Percentiles rank a stretch among this genome's conserved stretches.
These are phyloP conservation scores for Exephanes ischioxanthus DNA, from an alignment of 2,888 invertebrate genomes.

Conservation along the genomic window DNA sequence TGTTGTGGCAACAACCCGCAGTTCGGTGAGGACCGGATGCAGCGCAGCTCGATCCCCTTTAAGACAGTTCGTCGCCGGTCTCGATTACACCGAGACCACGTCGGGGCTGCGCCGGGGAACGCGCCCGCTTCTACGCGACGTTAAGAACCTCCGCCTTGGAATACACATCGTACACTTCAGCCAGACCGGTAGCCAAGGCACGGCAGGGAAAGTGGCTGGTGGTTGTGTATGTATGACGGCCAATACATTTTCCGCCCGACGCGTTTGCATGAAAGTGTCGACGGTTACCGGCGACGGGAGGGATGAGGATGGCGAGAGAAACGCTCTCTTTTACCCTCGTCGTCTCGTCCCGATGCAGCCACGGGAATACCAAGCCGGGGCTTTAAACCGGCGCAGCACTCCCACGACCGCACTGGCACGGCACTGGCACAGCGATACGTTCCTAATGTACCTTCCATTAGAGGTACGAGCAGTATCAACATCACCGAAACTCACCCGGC, in stretches of 20 bases:
- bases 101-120: neutral
- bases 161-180: constrained; percentile 38
- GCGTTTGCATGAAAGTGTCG: constrained; percentile 67
- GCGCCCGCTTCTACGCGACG: neutral
- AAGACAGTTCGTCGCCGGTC: constrained; percentile 34
- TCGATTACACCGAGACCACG: constrained; percentile 20
- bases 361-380: neutral
- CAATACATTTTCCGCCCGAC: constrained; percentile 66
- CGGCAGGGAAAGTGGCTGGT: neutral
- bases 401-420: constrained; percentile 49
- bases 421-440: constrained; percentile 69
- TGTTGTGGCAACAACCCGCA: neutral
- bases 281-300: constrained; percentile 36
- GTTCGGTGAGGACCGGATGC: neutral
- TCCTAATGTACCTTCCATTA: constrained; percentile 79
- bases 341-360: constrained; percentile 25
- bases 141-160: constrained; percentile 43
- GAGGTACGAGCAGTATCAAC: constrained; percentile 43
- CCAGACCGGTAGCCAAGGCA: neutral
- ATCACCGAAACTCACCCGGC: constrained; percentile 11
- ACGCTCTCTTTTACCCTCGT: constrained; percentile 47
- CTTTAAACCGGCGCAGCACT: constrained; percentile 16
- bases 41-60: constrained; percentile 26
- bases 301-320: constrained; percentile 26
- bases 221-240: constrained; percentile 19